Evolutionary conservation across 2,797 vertebrate species (phyloP), one percentile per base, ranked within the genome.

Genomic region (Ambastaia sidthimunki): DNA sequence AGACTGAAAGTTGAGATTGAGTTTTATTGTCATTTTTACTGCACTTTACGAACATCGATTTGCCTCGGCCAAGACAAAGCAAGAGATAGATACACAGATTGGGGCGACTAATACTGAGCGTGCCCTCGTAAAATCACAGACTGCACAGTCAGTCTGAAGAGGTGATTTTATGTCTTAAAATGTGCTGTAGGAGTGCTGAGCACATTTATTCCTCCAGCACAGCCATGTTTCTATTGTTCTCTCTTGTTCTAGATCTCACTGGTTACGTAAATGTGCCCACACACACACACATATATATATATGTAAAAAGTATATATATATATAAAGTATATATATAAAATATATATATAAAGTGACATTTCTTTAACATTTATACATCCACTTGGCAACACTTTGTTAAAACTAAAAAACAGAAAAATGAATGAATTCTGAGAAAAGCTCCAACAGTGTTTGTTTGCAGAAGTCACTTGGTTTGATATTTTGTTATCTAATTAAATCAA

Each of bases 1-100:
- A 80, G 71, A 74, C 80, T 82, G 77, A 75, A 83, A 80, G 78
- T 80, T 80, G 78, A 82, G 76, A 69, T 75, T 76, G 80, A 81
- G 21, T 76, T 76, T 81, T 81, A 81, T 75, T 80, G 83, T 82
- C 81, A 85, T 85, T 81, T 85, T 85, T 85, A 85, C 81, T 75
- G 79, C 74, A 47, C 66, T 72, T 80, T 71, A 74, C 70, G 70
- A 72, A 63, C 80, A 80, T 75, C 74, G 80, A 82, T 85, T 82
- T 82, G 80, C 80, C 68, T 55, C 50, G 37, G 80, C 76, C 75
- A 68, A 79, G 83, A 82, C 76, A 82, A 84, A 82, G 77, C 69
- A 74, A 80, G 67, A 72, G 76, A 84, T 69, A 72, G 80, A 84
- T 79, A 80, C 82, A 82, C 80, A 82, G 81, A 74, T 82, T 62